A percentile compares a stretch with the other conserved stretches of the same genome.
phyloP scores from a whole-genome alignment of 2,888 invertebrate species.

The Lobophora halterata region DNA sequence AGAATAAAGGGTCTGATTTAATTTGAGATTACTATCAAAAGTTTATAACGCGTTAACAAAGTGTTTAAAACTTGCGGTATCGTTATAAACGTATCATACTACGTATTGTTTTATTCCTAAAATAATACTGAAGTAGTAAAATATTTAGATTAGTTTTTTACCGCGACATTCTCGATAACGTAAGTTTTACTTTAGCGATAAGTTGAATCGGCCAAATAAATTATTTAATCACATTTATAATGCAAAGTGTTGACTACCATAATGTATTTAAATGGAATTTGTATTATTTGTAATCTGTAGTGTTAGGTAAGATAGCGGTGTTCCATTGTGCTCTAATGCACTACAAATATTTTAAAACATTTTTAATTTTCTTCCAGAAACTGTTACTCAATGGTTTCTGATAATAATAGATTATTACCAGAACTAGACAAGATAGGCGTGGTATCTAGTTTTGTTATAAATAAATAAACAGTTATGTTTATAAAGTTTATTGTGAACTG shows the following conservation, averaged over 20 bases:
- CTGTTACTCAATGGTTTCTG: background rate
- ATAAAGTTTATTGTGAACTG: constrained; percentile 57
- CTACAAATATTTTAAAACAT: too few relatives aligned
- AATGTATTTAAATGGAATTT: constrained; percentile 54
- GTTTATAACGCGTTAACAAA: too few relatives aligned
- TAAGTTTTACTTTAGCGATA: constrained; percentile 36
- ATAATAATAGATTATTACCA: constrained; percentile 1
- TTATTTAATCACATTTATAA: constrained; percentile 40
- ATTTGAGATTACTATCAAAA: constrained; percentile 7
- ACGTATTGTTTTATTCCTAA: constrained; percentile 15
- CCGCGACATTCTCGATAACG: constrained; percentile 7
- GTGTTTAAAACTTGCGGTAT: background rate
- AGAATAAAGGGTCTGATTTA: too few relatives aligned
- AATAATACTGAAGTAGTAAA: constrained; percentile 10
- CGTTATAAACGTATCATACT: constrained; percentile 4
- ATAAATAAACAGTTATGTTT: constrained; percentile 58
- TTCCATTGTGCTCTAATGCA: constrained; percentile 30
- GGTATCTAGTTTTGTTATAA: constrained; percentile 41
- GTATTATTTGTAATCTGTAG: constrained; percentile 36
- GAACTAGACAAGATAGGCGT: constrained; percentile 16
- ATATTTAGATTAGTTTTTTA: constrained; percentile 11
- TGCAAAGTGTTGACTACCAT: constrained; percentile 49
- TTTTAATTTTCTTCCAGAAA: too few relatives aligned
- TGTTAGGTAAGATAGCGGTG: constrained; percentile 29
- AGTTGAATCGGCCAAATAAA: constrained; percentile 56